These are phyloP conservation scores for Elysia crispata DNA, from an alignment of 2,888 invertebrate genomes.

Conservation along the genomic window DNA sequence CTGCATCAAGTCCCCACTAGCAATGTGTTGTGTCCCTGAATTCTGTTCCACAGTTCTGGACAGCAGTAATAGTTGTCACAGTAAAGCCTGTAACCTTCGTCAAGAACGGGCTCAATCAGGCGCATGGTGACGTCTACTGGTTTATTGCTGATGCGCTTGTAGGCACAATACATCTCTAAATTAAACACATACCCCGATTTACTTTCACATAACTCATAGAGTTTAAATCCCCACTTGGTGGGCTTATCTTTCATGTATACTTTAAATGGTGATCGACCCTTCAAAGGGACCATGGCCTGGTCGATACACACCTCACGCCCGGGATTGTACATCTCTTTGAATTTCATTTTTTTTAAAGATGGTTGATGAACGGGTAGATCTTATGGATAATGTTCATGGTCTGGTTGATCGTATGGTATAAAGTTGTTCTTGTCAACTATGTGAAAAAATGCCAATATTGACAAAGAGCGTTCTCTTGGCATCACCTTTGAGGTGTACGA, in stretches of 20 bases:
- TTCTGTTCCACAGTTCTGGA: not conserved
- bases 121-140: slow-evolving; percentile 1
- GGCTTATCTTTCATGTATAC: slow-evolving; percentile 40
- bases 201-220: slow-evolving; percentile 27
- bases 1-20: slow-evolving; percentile 20
- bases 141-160: slow-evolving; percentile 6
- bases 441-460: slow-evolving; percentile 13
- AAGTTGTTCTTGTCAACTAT: not conserved
- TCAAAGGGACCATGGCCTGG: slow-evolving; percentile 31
- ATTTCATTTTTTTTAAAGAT: not conserved
- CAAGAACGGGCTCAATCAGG: not conserved
- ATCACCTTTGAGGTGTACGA: not conserved
- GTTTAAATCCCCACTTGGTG: slow-evolving; percentile 34
- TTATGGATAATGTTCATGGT: slow-evolving; percentile 27
- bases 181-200: slow-evolving; percentile 9
- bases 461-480: slow-evolving; percentile 1
- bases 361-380: not conserved
- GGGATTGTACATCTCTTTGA: not conserved
- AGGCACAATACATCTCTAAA: slow-evolving; percentile 22
- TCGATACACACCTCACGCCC: not conserved
- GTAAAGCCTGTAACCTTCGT: not conserved
- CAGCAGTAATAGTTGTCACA: not conserved
- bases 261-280: slow-evolving; percentile 1
- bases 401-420: not conserved
- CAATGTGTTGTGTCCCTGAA: not conserved